phyloP scores from a whole-genome alignment of 2,888 invertebrate genomes.

The Steinernema scapterisci region DNA sequence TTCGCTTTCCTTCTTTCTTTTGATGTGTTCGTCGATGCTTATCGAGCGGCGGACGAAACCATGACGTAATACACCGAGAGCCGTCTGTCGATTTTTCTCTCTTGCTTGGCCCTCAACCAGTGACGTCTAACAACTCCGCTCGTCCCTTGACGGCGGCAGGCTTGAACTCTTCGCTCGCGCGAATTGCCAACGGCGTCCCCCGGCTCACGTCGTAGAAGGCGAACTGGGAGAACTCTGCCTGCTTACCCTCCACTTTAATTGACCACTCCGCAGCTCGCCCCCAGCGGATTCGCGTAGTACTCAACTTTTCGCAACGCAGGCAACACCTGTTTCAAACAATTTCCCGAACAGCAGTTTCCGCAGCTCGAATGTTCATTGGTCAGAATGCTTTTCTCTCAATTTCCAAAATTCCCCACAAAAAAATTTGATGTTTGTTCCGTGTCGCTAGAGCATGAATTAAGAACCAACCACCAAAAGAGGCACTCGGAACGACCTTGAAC shows the following conservation, averaged over 20 bases:
- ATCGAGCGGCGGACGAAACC: neutral
- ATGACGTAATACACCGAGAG: slow-evolving; percentile 4
- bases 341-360: too few species aligned
- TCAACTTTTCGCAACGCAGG: too few species aligned
- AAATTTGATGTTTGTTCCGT: too few species aligned
- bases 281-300: too few species aligned
- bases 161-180: neutral
- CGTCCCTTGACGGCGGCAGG: neutral
- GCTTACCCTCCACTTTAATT: neutral
- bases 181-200: neutral
- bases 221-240: neutral
- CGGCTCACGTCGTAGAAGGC: neutral
- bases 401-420: too few species aligned
- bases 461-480: too few species aligned
- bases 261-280: too few species aligned
- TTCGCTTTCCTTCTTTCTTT: neutral
- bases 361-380: too few species aligned
- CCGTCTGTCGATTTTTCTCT: slow-evolving; percentile 26
- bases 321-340: too few species aligned
- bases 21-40: slow-evolving; percentile 24
- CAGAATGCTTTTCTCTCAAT: too few species aligned
- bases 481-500: too few species aligned
- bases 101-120: slow-evolving; percentile 25
- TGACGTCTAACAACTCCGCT: neutral
- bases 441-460: too few species aligned